Percentiles rank a stretch among this genome's conserved stretches.
Conservation (phyloP, 2,797 vertebrate genomes). For the Macrochelys suwanniensis region DNA sequence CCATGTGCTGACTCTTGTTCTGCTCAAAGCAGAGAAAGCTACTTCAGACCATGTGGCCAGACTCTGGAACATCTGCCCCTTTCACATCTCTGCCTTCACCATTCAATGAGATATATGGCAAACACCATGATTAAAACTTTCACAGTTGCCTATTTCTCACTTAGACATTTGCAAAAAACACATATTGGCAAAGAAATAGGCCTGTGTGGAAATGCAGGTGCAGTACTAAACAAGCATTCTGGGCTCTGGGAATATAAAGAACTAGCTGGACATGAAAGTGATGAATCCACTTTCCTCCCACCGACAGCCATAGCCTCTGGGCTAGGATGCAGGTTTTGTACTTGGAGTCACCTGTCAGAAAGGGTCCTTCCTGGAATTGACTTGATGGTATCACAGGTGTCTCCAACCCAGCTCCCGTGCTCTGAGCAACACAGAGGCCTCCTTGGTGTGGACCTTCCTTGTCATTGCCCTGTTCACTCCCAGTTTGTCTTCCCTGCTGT, state of each 20-base stretch:
- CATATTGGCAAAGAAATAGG: background rate
- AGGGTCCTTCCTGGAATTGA: background rate
- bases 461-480: no score
- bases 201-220: background rate
- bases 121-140: background rate
- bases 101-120: background rate
- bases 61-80: no score
- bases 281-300: background rate
- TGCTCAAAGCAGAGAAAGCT: no score
- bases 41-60: no score
- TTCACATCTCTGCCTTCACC: no score
- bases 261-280: background rate
- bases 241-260: background rate
- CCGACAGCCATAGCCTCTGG: background rate
- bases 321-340: background rate
- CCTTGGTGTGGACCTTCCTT: background rate
- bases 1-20: no score
- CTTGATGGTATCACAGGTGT: background rate
- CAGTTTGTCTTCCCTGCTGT: no score
- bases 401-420: no score
- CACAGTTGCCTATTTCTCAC: background rate
- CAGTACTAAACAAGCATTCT: background rate
- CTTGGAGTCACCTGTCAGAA: background rate
- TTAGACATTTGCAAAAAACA: background rate
- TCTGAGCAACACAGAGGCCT: background rate